These are phyloP conservation scores for Plagiodera versicolora DNA, from an alignment of 2,888 invertebrate genomes.

Conservation along the genomic window DNA sequence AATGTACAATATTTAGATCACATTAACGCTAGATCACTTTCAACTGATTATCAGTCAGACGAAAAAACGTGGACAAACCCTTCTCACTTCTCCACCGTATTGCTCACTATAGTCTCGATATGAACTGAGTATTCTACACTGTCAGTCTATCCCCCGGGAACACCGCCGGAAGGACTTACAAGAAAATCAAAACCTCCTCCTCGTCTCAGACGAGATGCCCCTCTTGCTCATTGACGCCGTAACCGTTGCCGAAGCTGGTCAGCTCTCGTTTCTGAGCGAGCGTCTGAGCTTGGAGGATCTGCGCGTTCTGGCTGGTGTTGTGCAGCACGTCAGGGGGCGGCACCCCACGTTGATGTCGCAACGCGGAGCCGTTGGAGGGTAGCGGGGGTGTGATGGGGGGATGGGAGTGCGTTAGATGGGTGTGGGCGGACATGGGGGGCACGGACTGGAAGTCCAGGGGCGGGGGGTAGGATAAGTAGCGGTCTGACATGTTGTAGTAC, in stretches of 20 bases:
- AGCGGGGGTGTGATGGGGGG: slow-evolving; percentile 50
- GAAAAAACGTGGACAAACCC: slow-evolving; percentile 12
- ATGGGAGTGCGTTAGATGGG: slow-evolving; percentile 56
- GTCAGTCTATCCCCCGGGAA: too few relatives aligned
- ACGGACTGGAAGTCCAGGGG: slow-evolving; percentile 66
- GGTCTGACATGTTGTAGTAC: slow-evolving; percentile 80
- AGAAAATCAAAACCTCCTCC: slow-evolving; percentile 49
- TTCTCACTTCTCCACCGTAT: too few relatives aligned
- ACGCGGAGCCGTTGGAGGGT: slow-evolving; percentile 49
- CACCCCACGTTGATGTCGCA: slow-evolving; percentile 46
- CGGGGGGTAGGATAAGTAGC: slow-evolving; percentile 80
- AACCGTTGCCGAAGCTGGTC: slow-evolving; percentile 55
- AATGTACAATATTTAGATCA: slow-evolving; percentile 37
- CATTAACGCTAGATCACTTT: slow-evolving; percentile 40
- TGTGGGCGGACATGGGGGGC: slow-evolving; percentile 56
- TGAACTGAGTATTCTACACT: too few relatives aligned
- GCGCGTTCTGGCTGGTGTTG: slow-evolving; percentile 53
- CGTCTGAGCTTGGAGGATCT: slow-evolving; percentile 54
- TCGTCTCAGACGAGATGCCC: slow-evolving; percentile 56
- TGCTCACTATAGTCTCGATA: too few relatives aligned
- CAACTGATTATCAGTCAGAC: slow-evolving; percentile 48
- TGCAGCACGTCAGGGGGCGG: slow-evolving; percentile 55
- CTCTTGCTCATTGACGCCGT: slow-evolving; percentile 55
- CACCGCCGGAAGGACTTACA: too few relatives aligned
- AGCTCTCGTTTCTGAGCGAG: slow-evolving; percentile 53